These are phyloP conservation scores for Spea multiplicata DNA, from an alignment of 2,113 vertebrate genomes.

Conservation along the genomic window DNA sequence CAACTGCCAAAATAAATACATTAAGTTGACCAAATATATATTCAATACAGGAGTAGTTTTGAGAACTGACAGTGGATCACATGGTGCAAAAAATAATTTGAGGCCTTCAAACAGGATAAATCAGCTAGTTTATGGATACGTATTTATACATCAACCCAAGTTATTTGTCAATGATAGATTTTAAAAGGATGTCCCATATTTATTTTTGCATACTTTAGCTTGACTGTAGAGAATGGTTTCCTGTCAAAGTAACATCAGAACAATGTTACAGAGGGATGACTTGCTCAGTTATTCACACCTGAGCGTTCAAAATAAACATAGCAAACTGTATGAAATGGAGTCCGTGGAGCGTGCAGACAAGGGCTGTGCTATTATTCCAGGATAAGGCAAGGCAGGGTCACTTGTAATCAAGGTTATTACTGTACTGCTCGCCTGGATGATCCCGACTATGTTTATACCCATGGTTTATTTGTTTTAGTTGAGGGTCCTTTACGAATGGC, in stretches of 20 bases:
- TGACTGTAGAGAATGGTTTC: neutral
- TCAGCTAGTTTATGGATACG: too few species aligned
- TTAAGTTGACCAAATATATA: neutral
- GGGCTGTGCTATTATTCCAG: neutral
- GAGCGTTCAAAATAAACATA: neutral
- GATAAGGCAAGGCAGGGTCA: neutral
- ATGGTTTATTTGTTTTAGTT: neutral
- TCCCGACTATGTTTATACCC: neutral
- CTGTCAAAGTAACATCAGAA: neutral
- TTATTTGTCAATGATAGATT: too few species aligned
- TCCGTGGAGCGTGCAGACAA: neutral
- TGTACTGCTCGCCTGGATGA: neutral
- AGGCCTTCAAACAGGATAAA: too few species aligned
- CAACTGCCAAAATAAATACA: neutral
- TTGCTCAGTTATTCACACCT: neutral
- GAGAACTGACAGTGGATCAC: neutral
- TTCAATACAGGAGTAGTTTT: neutral
- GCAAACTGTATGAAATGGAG: neutral
- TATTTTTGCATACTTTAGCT: too few species aligned
- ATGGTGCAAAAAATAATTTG: too few species aligned
- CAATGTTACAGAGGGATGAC: neutral
- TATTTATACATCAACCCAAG: too few species aligned
- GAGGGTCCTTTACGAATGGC: too few species aligned
- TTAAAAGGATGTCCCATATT: too few species aligned
- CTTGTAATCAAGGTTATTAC: neutral